Evolutionary conservation across 2,113 vertebrate species (phyloP), one percentile per base, ranked within the genome.

Genomic region (Scomber japonicus): DNA sequence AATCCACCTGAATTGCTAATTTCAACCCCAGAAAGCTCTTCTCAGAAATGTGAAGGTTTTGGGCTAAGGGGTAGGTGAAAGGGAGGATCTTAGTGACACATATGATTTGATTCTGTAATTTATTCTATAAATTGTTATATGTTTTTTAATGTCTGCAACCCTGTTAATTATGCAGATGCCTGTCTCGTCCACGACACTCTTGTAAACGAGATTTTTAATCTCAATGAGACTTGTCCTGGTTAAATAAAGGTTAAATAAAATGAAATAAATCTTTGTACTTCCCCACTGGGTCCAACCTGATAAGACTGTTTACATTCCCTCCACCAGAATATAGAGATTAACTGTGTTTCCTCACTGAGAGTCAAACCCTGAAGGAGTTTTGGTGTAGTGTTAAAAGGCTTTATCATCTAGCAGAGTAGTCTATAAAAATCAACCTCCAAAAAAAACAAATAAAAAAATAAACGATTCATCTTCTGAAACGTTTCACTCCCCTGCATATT

Each of bases 251-350:
- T 40, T 40, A 40, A 40, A 40, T 40, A 40, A 40, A 40, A 40
- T 40, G 9, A 40, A 40, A 40, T 40, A 40, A 40, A 68, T 80
- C 78, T 86, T 84, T 84, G 82, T 76, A 21, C 84, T 90, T 81
- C 65, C 82, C 66, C 69, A 27, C 75, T 65, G 70, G 73, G 66
- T 50, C 57, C 0, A 5, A 69, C 54, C 50, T 72, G 92, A 94
- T 93, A 92, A 94, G 76, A 80, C 67, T 86, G 82, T 90, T 91
- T 86, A 88, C 84, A 51, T 73, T 80, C 74, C 40, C 46, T 11
- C 54, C 50, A 45, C 27, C 15, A 69, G 71, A 87, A 92, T 75
- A 82, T 19, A 82, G 78, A 89, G 65, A 86, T 91, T 87, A 83
- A 64, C 73, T 74, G 16, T 59, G 24, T 49, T 78, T 67, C 19